Evolutionary conservation across 2,113 vertebrate genomes (phyloP).

Genomic region (Onychostoma macrolepis): DNA sequence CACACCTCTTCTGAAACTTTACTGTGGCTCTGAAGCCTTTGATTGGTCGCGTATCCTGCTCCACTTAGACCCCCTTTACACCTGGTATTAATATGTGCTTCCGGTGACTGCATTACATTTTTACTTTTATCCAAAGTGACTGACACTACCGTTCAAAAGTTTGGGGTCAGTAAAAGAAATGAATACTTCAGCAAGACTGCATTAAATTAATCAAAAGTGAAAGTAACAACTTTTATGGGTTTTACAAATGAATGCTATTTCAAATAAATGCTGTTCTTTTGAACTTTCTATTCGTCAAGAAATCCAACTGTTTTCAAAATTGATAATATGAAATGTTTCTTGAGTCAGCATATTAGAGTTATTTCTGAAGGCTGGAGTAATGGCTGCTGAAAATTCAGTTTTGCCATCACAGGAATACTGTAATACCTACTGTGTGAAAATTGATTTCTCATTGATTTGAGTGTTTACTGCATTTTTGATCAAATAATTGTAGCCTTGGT

Average conservation of each 20-base stretch:
- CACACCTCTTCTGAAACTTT: not conserved
- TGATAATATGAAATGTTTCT: not conserved
- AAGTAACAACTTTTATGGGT: not conserved
- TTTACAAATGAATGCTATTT: not conserved
- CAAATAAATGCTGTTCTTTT: not conserved
- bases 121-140: not conserved
- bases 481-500: not conserved
- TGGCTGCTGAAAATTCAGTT: not conserved
- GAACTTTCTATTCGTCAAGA: not conserved
- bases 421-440: no score
- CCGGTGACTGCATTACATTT: not conserved
- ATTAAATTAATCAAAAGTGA: not conserved
- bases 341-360: not conserved
- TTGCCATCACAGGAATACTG: not conserved
- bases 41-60: not conserved
- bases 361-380: not conserved
- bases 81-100: not conserved
- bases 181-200: not conserved
- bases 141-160: conserved; percentile 1
- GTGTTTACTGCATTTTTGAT: not conserved
- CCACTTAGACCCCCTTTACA: not conserved
- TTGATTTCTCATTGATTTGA: no score
- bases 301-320: not conserved
- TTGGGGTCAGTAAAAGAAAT: not conserved
- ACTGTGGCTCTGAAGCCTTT: not conserved